These are phyloP conservation scores for Hipparchia sbordonii DNA, from an alignment of 2,888 invertebrate species.

Conservation along the genomic window DNA sequence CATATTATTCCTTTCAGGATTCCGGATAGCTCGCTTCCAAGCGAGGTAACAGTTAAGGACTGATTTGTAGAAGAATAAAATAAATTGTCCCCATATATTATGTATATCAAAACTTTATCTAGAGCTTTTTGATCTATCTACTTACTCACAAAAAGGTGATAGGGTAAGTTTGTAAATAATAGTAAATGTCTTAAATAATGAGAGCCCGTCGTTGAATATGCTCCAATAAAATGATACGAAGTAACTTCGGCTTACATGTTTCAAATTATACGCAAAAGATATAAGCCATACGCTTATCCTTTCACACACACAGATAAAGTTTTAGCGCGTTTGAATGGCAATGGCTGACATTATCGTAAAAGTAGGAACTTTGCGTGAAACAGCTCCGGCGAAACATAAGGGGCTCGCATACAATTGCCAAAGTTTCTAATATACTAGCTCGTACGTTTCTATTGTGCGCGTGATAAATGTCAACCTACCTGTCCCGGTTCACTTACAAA, in stretches of 20 bases:
- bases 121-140: neutral
- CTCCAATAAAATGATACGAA: slow-evolving; percentile 27
- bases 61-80: too few species aligned
- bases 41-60: too few species aligned
- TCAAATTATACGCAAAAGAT: slow-evolving; percentile 56
- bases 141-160: too few species aligned
- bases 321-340: slow-evolving; percentile 81
- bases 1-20: too few species aligned
- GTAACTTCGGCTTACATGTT: slow-evolving; percentile 39
- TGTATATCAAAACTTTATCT: neutral
- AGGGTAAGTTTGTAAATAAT: neutral
- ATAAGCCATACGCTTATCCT: slow-evolving; percentile 75
- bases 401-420: slow-evolving; percentile 80
- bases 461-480: slow-evolving; percentile 72
- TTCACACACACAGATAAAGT: slow-evolving; percentile 81
- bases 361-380: slow-evolving; percentile 79
- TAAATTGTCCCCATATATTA: neutral
- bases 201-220: slow-evolving; percentile 5
- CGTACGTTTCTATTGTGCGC: slow-evolving; percentile 70
- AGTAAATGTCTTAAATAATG: neutral
- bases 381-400: slow-evolving; percentile 79
- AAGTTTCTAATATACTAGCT: slow-evolving; percentile 78
- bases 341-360: slow-evolving; percentile 83
- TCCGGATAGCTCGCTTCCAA: too few species aligned
- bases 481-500: slow-evolving; percentile 42